Conservation (phyloP, 2,797 vertebrate species). For the Pelobates cultripes region DNA sequence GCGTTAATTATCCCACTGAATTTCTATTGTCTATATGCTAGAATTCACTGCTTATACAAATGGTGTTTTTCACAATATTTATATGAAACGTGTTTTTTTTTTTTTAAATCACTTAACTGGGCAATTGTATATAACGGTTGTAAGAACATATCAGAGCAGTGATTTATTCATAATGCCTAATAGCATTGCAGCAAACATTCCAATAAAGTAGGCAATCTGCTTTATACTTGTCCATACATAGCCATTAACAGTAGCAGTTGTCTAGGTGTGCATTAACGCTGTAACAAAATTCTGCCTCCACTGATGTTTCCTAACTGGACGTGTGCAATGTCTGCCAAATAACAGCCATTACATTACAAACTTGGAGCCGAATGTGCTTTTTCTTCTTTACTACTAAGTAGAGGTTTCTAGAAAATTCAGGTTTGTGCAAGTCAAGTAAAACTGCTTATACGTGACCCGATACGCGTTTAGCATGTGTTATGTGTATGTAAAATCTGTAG, state of each 20-base stretch:
- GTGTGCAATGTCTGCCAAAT: constrained; percentile 6
- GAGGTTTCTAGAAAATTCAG: neutral
- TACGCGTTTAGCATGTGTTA: no score
- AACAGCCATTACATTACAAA: neutral
- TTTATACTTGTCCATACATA: constrained; percentile 6
- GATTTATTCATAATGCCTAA: neutral
- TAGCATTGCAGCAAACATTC: neutral
- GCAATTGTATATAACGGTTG: neutral
- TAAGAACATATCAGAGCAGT: neutral
- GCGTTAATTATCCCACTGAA: neutral
- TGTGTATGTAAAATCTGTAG: no score
- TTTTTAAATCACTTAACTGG: neutral
- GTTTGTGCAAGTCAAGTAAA: neutral
- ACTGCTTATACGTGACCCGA: no score
- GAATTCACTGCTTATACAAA: neutral
- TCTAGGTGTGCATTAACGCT: constrained; percentile 4
- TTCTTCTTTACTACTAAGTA: neutral
- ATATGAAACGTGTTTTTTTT: neutral
- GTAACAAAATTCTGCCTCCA: neutral
- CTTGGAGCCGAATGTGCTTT: neutral
- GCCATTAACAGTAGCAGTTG: constrained; percentile 12
- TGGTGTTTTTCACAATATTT: constrained; percentile 1
- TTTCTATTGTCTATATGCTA: neutral
- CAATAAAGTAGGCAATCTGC: neutral
- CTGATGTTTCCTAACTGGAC: constrained; percentile 8